Conservation (phyloP, 2,888 invertebrate genomes). For the Lydus trimaculatus region DNA sequence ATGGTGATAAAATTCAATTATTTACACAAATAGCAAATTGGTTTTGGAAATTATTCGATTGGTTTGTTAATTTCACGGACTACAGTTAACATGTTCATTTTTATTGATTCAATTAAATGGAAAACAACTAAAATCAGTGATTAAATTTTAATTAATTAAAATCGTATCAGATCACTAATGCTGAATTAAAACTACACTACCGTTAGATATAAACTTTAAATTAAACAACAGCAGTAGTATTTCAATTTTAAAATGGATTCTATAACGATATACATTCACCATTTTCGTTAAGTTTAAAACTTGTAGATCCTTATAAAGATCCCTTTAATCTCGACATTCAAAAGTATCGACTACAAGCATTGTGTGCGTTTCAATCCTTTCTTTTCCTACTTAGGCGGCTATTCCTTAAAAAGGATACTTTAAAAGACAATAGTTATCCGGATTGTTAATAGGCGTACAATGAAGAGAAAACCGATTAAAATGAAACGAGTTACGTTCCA, state of each 20-base stretch:
- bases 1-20: background rate
- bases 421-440: background rate
- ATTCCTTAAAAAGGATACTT: background rate
- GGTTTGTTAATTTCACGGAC: background rate
- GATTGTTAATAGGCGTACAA: background rate
- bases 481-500: background rate
- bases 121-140: background rate
- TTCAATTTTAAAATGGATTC: background rate
- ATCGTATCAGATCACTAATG: background rate
- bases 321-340: background rate
- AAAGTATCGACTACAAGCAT: background rate
- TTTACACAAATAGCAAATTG: background rate
- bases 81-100: too few relatives aligned
- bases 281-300: background rate
- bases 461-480: background rate
- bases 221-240: background rate
- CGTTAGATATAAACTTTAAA: background rate
- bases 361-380: background rate
- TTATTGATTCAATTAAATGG: background rate
- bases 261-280: background rate
- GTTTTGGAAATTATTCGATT: background rate
- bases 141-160: background rate
- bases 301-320: background rate
- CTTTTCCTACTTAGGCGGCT: background rate
- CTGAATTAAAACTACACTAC: background rate